Evolutionary conservation across 2,113 vertebrate species (phyloP).

Genomic region (Oncorhynchus mykiss): DNA sequence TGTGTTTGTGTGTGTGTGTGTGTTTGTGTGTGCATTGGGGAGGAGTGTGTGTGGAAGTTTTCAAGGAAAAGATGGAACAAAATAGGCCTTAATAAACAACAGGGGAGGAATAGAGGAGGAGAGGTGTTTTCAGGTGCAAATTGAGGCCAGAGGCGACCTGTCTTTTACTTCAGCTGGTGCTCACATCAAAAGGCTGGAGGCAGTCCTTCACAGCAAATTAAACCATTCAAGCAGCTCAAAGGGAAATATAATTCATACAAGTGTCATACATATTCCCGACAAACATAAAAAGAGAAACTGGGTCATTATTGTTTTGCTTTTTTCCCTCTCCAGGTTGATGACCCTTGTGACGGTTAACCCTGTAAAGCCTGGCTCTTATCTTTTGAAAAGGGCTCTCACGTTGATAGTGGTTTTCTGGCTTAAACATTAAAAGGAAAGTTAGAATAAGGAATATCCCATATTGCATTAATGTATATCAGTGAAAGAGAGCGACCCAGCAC

Average conservation of each 20-base stretch:
- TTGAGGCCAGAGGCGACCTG: slow-evolving; percentile 46
- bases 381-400: neutral
- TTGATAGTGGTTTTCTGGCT: neutral
- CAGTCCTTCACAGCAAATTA: slow-evolving; percentile 59
- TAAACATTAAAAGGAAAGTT: neutral
- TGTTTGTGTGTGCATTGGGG: slow-evolving; percentile 15
- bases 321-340: slow-evolving; percentile 30
- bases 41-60: slow-evolving; percentile 34
- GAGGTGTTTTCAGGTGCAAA: slow-evolving; percentile 70
- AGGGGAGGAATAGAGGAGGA: slow-evolving; percentile 3
- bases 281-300: slow-evolving; percentile 64
- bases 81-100: slow-evolving; percentile 48
- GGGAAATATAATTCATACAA: slow-evolving; percentile 52
- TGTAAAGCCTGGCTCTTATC: neutral
- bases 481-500: neutral
- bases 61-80: slow-evolving; percentile 27
- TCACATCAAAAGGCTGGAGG: slow-evolving; percentile 65
- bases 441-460: neutral
- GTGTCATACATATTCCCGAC: slow-evolving; percentile 46
- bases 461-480: neutral
- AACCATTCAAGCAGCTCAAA: slow-evolving; percentile 61
- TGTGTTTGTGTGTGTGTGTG: slow-evolving; percentile 19
- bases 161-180: slow-evolving; percentile 51
- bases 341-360: neutral
- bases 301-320: slow-evolving; percentile 37